A percentile compares a stretch with the other conserved stretches of the same genome.
These are phyloP conservation scores for Corbicula japonica DNA, from an alignment of 2,888 invertebrate genomes.

Conservation along the genomic window DNA sequence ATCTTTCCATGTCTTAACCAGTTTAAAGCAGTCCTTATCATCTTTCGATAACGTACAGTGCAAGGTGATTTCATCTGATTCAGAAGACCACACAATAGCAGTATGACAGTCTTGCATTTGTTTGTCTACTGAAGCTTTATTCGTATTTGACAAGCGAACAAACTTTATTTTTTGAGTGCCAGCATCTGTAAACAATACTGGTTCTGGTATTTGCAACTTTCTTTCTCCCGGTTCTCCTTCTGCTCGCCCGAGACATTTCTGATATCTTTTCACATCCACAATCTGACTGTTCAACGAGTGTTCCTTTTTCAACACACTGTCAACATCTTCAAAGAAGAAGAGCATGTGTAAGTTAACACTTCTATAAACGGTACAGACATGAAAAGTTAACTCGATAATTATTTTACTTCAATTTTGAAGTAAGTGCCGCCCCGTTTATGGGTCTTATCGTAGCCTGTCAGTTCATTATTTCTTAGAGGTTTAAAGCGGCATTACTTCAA, in stretches of 20 bases:
- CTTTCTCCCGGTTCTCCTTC: no score
- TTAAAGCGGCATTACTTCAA: no score
- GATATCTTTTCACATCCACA: slow-evolving; percentile 23
- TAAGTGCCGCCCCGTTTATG: no score
- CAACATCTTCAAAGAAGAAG: slow-evolving; percentile 34
- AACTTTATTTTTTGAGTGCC: neutral
- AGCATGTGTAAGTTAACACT: no score
- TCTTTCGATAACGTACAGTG: neutral
- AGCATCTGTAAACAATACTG: no score
- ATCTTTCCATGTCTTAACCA: neutral
- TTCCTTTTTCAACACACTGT: slow-evolving; percentile 28
- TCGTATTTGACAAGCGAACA: neutral
- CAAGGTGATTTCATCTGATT: neutral
- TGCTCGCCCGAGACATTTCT: slow-evolving; percentile 20
- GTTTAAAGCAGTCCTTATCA: slow-evolving; percentile 3
- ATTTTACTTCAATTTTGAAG: no score
- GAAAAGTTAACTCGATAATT: no score
- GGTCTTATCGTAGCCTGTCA: no score
- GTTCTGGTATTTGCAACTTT: no score
- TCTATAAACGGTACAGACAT: no score
- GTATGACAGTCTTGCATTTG: slow-evolving; percentile 1
- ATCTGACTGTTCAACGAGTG: slow-evolving; percentile 20
- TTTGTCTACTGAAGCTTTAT: neutral
- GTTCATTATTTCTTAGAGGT: no score
- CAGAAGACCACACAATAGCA: neutral